Evolutionary conservation across 2,797 vertebrate species (phyloP).

Genomic region (Hippocampus kuda): DNA sequence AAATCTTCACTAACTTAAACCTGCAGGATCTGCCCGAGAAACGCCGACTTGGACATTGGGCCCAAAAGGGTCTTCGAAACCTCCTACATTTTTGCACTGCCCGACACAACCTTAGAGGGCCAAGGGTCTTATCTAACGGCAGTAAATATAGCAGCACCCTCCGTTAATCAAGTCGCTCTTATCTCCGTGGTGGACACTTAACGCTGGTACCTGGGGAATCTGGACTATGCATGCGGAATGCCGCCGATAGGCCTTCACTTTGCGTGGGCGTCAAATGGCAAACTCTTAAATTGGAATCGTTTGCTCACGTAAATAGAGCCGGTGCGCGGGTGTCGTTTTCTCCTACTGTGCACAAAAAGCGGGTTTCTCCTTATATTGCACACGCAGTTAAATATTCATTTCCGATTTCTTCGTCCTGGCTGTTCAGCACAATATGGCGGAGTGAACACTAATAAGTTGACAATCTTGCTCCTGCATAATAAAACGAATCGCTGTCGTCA

Average conservation of each 20-base stretch:
- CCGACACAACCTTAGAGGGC: conserved; percentile 29
- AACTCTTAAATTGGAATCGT: background rate
- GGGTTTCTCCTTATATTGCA: background rate
- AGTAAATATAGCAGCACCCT: conserved; percentile 54
- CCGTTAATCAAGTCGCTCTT: conserved; percentile 53
- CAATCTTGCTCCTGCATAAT: no score
- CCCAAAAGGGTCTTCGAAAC: background rate
- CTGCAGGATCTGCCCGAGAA: no score
- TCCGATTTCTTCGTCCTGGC: background rate
- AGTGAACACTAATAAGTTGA: no score
- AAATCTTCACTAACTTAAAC: no score
- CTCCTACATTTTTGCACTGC: background rate
- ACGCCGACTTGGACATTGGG: background rate
- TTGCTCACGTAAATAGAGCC: background rate
- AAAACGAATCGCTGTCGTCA: no score
- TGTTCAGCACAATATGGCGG: no score
- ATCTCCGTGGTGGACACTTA: conserved; percentile 55
- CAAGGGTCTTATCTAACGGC: conserved; percentile 40
- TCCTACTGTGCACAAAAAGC: background rate
- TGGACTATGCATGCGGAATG: conserved; percentile 46
- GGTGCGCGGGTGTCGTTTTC: background rate
- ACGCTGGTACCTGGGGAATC: conserved; percentile 54
- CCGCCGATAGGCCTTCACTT: conserved; percentile 4
- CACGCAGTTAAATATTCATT: background rate
- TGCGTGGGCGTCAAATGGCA: conserved; percentile 10